Evolutionary conservation across 2,888 invertebrate species (phyloP).

Genomic region (Melanchra persicariae): DNA sequence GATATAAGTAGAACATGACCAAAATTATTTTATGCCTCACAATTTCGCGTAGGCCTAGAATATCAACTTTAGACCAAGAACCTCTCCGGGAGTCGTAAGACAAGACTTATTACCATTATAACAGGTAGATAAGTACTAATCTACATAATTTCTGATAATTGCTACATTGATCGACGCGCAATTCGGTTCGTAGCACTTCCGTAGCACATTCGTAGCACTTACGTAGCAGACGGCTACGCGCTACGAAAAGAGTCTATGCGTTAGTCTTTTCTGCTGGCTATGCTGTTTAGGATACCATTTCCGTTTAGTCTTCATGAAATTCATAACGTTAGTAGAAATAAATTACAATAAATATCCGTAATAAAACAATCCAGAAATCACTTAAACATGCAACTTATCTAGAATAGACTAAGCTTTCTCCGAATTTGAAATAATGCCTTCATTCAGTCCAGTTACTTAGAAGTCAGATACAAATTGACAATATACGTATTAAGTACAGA

Average conservation of each 20-base stretch:
- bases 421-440: too few relatives aligned
- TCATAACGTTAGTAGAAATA: too few relatives aligned
- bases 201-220: constrained; percentile 24
- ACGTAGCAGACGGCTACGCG: constrained; percentile 41
- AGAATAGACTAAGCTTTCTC: too few relatives aligned
- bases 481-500: too few relatives aligned
- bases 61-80: constrained; percentile 14
- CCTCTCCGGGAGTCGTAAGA: constrained; percentile 13
- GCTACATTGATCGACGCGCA: neutral
- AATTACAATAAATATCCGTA: too few relatives aligned
- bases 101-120: constrained; percentile 30
- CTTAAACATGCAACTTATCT: too few relatives aligned
- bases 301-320: neutral
- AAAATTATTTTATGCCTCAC: neutral
- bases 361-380: too few relatives aligned
- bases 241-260: neutral
- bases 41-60: neutral
- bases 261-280: neutral
- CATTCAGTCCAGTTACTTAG: too few relatives aligned
- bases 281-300: neutral
- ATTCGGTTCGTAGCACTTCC: constrained; percentile 13
- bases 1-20: neutral
- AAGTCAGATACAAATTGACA: too few relatives aligned
- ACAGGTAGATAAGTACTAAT: constrained; percentile 14
- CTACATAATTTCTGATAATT: constrained; percentile 22